These are phyloP conservation scores for Naja naja DNA, from an alignment of 2,113 vertebrate genomes.

Conservation along the genomic window DNA sequence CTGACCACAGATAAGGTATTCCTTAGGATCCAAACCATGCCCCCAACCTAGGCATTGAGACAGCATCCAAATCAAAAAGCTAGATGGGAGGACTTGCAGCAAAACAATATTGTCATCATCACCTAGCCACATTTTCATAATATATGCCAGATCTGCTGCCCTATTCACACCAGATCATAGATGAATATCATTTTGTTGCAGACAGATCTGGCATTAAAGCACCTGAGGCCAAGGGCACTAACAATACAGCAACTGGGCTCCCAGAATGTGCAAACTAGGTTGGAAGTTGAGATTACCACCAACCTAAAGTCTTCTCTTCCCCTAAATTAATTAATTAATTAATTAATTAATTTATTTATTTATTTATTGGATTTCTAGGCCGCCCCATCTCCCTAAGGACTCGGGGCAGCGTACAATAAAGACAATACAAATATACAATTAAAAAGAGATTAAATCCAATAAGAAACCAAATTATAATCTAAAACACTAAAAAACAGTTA, in stretches of 20 bases:
- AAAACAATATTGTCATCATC: neutral
- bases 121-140: neutral
- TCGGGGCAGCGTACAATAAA: too few relatives aligned
- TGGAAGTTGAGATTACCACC: neutral
- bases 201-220: neutral
- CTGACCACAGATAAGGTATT: neutral
- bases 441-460: too few relatives aligned
- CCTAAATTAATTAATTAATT: too few relatives aligned
- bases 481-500: too few relatives aligned
- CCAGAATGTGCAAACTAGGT: neutral
- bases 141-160: neutral
- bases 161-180: neutral
- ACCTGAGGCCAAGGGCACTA: neutral
- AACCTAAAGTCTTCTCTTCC: neutral
- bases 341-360: too few relatives aligned
- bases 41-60: neutral
- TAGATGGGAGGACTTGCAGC: neutral
- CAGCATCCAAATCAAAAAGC: neutral
- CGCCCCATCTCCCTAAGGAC: too few relatives aligned
- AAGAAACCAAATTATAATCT: too few relatives aligned
- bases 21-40: neutral
- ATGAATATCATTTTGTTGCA: neutral
- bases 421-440: too few relatives aligned
- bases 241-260: neutral
- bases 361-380: too few relatives aligned